Conservation (phyloP, 1,140 invertebrate species). For the Rhopalosiphum maidis region DNA sequence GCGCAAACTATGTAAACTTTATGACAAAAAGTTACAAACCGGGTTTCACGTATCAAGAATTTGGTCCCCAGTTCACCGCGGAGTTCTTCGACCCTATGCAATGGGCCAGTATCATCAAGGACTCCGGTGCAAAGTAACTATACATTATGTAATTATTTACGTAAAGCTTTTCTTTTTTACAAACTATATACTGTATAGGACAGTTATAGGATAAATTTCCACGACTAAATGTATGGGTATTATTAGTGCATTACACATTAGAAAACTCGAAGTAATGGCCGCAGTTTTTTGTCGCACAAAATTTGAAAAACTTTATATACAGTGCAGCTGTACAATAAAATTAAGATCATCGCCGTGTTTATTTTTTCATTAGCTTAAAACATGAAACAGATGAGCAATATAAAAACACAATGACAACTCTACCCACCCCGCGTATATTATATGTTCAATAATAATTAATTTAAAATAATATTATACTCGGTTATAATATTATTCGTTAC, state of each 20-base stretch:
- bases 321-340: neutral
- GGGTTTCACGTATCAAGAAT: conserved; percentile 86
- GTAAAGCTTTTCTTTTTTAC: neutral
- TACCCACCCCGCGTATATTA: neutral
- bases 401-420: neutral
- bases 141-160: neutral
- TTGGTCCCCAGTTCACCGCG: conserved; percentile 80
- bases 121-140: conserved; percentile 78
- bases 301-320: no score
- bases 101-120: conserved; percentile 78
- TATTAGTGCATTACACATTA: neutral
- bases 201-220: no score
- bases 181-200: neutral
- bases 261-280: neutral
- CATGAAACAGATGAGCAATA: neutral
- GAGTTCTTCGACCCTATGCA: conserved; percentile 81
- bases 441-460: no score
- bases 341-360: neutral
- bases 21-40: conserved; percentile 81
- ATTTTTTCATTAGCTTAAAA: neutral
- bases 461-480: neutral
- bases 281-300: neutral
- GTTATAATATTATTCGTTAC: neutral
- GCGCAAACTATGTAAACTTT: conserved; percentile 64
- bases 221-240: neutral